A percentile compares a stretch with the other conserved stretches of the same genome.
Conservation (phyloP, 2,113 vertebrate genomes). For the Rhegmatorhina hoffmannsi region DNA sequence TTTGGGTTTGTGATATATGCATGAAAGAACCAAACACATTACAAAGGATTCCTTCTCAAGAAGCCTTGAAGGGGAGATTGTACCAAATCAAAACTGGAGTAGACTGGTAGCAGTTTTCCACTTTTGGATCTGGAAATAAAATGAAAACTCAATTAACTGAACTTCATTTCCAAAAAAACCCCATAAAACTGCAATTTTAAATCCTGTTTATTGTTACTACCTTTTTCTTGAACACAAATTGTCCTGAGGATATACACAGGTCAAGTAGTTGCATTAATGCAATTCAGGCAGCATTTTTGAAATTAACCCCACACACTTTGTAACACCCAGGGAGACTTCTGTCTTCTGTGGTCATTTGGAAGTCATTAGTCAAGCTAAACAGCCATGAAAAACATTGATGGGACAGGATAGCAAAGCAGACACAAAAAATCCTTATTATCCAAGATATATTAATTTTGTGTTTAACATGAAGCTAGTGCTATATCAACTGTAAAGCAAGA, state of each 20-base stretch:
- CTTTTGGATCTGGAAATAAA: not conserved
- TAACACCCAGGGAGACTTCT: constrained; percentile 50
- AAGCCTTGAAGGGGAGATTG: not conserved
- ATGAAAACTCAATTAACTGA: not conserved
- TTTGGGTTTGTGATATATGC: not conserved
- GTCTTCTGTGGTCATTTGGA: constrained; percentile 67
- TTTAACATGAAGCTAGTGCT: constrained; percentile 36
- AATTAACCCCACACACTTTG: constrained; percentile 43
- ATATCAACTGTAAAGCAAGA: constrained; percentile 50
- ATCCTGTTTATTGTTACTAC: not conserved
- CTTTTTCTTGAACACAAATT: constrained; percentile 12
- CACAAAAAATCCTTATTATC: constrained; percentile 46
- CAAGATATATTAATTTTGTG: constrained; percentile 14
- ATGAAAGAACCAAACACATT: not conserved
- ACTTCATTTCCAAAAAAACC: not conserved
- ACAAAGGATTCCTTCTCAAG: not conserved
- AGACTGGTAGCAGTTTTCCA: not conserved
- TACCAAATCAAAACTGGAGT: not conserved
- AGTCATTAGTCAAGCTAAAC: constrained; percentile 75
- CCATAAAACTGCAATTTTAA: not conserved
- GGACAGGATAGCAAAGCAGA: constrained; percentile 63
- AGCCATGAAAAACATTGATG: constrained; percentile 68
- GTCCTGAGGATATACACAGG: constrained; percentile 39
- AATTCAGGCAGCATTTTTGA: constrained; percentile 65
- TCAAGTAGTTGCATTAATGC: constrained; percentile 74